Evolutionary conservation across 2,888 invertebrate genomes (phyloP), one percentile per base, ranked within the genome.

Genomic region (Pilophorus perplexus): DNA sequence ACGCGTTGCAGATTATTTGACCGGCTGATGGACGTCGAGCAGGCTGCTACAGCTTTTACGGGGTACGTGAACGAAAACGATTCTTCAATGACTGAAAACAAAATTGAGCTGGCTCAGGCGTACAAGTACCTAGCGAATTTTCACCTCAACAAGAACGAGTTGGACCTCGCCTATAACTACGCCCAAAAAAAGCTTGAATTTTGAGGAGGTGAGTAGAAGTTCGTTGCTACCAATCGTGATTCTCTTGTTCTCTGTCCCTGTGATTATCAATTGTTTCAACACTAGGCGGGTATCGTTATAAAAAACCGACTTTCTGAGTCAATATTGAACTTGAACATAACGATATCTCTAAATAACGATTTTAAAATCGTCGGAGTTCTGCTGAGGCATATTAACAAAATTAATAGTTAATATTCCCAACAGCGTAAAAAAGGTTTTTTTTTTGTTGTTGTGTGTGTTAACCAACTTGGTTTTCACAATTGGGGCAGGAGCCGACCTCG

Each of bases 181-280:
- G 97, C 97, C 0, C 93, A 94, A 75, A 95, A 93, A 93, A 77
- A 98, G 97, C 76, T 80, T 95, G 71, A 93, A 94, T 74, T 90
- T 89, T 73, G 90, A 92, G 74, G 93, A 91, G 81, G 90, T 91
- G 74, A 76, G 78, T 75, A n/a, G n/a, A n/a, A n/a, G n/a, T n/a
- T n/a, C n/a, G n/a, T n/a, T n/a, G n/a, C n/a, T n/a, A n/a, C n/a
- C n/a, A n/a, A n/a, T n/a, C n/a, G n/a, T n/a, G n/a, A n/a, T n/a
- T n/a, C n/a, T n/a, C n/a, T n/a, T n/a, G n/a, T n/a, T n/a, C 78
- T 75, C 22, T 25, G 10, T 4, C 3, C 6, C 37, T n/a, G n/a
- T n/a, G n/a, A n/a, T n/a, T n/a, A n/a, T n/a, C n/a, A n/a, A n/a
- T n/a, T n/a, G n/a, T n/a, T n/a, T n/a, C n/a, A n/a, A n/a, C n/a